phyloP scores from a whole-genome alignment of 2,797 vertebrate genomes.

The Notolepis coatsorum region DNA sequence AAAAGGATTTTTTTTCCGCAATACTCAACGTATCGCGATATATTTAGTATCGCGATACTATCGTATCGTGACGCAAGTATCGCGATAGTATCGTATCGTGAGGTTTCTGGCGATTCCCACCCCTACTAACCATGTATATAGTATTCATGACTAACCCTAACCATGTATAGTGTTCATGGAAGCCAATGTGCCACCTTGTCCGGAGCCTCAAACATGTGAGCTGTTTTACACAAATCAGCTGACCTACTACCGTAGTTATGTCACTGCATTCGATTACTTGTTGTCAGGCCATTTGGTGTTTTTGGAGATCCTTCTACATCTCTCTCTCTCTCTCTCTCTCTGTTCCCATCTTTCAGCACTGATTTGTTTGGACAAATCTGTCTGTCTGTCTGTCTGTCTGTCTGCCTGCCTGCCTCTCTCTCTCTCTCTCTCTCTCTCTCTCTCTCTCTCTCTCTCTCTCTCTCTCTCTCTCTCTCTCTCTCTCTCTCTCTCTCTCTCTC shows the following conservation, averaged over 20 bases:
- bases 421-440: background rate
- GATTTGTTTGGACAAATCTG: background rate
- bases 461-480: background rate
- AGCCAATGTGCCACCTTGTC: no score
- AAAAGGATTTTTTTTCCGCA: no score
- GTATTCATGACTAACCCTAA: no score
- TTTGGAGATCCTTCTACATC: background rate
- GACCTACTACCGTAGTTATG: constrained; percentile 17
- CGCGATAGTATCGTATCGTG: no score
- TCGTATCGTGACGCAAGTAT: no score
- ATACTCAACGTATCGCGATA: no score
- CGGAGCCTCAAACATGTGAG: constrained; percentile 30
- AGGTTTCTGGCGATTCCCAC: no score
- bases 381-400: background rate
- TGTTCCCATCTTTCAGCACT: background rate
- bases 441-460: background rate
- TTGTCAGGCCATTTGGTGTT: background rate
- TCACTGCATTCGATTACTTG: background rate
- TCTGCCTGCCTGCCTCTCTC: background rate
- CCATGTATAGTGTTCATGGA: no score
- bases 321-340: constrained; percentile 5
- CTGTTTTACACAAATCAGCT: constrained; percentile 6
- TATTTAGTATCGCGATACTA: no score
- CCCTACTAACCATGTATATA: no score
- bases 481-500: background rate